Evolutionary conservation across 2,113 vertebrate genomes (phyloP), one percentile per base, ranked within the genome.

Genomic region (Oenanthe oenanthe): DNA sequence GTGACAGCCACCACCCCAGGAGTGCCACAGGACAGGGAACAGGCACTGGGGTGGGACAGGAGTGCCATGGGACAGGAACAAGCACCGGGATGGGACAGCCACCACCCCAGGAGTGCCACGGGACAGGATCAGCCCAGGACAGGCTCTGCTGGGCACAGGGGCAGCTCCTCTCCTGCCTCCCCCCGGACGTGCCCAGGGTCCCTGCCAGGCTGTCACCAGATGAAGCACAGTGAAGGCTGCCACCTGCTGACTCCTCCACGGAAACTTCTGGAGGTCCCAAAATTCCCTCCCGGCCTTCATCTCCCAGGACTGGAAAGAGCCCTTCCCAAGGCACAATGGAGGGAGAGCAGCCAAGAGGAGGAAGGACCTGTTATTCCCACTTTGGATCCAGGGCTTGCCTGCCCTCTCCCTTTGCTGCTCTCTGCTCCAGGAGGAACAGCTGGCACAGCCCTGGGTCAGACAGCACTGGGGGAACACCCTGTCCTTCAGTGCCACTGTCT

Each of bases 161-260:
- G 18, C 24, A 74, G 57, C 71, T 76, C 54, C 85, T 85, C 78
- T 72, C 50, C 74, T 48, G 65, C 42, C 86, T 89, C 48, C 81
- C 15, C 42, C 70, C 25, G 56, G 22, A 13, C 54, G 34, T 36
- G 66, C 14, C 81, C 87, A n/a, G 62, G 81, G 89, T 75, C 63
- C 71, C 63, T 56, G 9, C 0, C 2, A 48, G 71, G 76, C 86
- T 19, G 61, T 26, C 17, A 8, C 63, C 63, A 34, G 48, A 53
- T 32, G 89, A 96, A 94, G 92, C 92, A 91, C 77, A 95, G 96
- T 61, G 81, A 95, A 96, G 95, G 61, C 92, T 97, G 96, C 96
- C 96, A 96, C 85, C 96, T 97, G 93, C 92, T 96, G 96, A 94
- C 96, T 93, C 47, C 85, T 88, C 71, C 92, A 92, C 16, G 82